Evolutionary conservation across 2,113 vertebrate species (phyloP).

Genomic region (Holacanthus passer): DNA sequence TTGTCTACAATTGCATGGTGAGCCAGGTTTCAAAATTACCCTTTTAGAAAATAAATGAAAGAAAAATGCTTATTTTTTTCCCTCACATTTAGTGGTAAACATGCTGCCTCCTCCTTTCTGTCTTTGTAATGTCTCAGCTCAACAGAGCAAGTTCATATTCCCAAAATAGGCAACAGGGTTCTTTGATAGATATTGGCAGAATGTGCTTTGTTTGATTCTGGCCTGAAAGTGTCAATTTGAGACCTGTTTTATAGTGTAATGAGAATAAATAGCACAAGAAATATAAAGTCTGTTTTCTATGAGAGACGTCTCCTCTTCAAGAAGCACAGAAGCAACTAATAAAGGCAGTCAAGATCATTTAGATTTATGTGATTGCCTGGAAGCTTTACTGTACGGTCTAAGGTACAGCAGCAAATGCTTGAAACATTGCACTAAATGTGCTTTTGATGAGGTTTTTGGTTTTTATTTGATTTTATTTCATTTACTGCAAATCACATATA

Average conservation of each 20-base stretch:
- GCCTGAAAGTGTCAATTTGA: constrained; percentile 5
- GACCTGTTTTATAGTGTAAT: not conserved
- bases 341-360: not conserved
- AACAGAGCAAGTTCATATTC: constrained; percentile 14
- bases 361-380: not conserved
- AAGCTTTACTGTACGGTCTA: not conserved
- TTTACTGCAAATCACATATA: constrained; percentile 9
- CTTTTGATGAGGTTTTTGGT: not conserved
- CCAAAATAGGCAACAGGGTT: constrained; percentile 7
- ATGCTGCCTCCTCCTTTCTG: not conserved
- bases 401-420: not conserved
- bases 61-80: constrained; percentile 10
- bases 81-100: not conserved
- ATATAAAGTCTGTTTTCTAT: not conserved
- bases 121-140: not conserved
- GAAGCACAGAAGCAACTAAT: not conserved
- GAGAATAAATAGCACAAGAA: constrained; percentile 5
- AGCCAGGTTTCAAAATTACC: constrained; percentile 18
- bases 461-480: constrained; percentile 10
- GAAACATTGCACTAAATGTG: not conserved
- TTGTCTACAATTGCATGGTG: not conserved
- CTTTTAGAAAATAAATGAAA: not conserved
- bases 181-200: constrained; percentile 14
- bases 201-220: constrained; percentile 8
- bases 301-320: not conserved